Percentiles rank a stretch among this genome's conserved stretches.
These are phyloP conservation scores for Oscheius sp. DNA, from an alignment of 2,888 invertebrate genomes.

Conservation along the genomic window DNA sequence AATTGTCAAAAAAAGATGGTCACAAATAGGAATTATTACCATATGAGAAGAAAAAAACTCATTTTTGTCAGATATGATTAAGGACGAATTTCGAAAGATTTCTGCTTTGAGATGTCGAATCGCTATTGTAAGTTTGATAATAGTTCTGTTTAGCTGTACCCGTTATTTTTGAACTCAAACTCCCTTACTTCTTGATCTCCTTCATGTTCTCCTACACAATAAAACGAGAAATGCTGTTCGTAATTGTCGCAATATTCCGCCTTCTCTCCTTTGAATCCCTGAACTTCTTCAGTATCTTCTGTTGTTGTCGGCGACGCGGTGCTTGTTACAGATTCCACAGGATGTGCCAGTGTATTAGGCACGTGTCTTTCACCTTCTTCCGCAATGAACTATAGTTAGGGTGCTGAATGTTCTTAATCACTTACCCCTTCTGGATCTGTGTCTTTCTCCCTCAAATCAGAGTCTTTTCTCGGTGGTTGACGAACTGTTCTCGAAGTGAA, in stretches of 20 bases:
- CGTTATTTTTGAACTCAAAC: no score
- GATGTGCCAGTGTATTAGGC: background rate
- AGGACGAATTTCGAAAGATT: no score
- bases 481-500: conserved; percentile 1
- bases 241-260: conserved; percentile 47
- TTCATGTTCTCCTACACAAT: conserved; percentile 44
- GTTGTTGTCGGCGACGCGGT: conserved; percentile 11
- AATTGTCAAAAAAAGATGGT: no score
- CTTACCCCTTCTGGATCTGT: conserved; percentile 14
- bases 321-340: conserved; percentile 18
- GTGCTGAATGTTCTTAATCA: background rate
- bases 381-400: conserved; percentile 12
- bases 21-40: no score
- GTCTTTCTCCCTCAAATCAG: conserved; percentile 20
- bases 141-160: no score
- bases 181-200: conserved; percentile 24
- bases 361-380: conserved; percentile 1
- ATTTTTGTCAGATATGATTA: no score
- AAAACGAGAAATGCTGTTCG: conserved; percentile 49
- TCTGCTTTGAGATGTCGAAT: no score
- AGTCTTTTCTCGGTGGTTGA: conserved; percentile 7
- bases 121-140: no score
- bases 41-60: no score
- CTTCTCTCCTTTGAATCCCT: conserved; percentile 29
- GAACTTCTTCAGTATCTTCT: conserved; percentile 15